Evolutionary conservation across 37 sponge, comb jelly and placozoan species (phyloP).

Genomic region (Mnemiopsis leidyi): DNA sequence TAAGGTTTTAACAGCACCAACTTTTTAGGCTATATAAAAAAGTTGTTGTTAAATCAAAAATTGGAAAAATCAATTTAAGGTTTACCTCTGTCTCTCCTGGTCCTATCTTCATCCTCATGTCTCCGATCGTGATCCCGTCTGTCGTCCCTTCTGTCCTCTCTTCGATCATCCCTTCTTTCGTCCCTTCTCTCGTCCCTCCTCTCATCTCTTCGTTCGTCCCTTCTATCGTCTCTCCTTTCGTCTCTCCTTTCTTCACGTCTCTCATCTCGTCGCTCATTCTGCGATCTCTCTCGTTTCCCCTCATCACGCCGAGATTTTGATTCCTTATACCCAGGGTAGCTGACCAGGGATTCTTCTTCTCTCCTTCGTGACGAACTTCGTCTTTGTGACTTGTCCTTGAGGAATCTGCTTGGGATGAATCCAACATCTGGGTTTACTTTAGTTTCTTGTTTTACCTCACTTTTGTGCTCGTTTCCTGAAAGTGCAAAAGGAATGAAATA

Average conservation of each 20-base stretch:
- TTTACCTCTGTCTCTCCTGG: slow-evolving; percentile 3
- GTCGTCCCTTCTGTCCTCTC: not conserved
- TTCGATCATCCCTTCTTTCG: slow-evolving; percentile 19
- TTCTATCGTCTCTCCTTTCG: not conserved
- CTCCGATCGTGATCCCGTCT: not conserved
- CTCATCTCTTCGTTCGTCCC: slow-evolving; percentile 2
- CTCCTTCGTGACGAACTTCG: slow-evolving; percentile 36
- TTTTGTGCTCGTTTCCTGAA: not conserved
- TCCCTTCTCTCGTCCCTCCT: slow-evolving; percentile 31
- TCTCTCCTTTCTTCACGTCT: not conserved
- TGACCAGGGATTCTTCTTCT: slow-evolving; percentile 19
- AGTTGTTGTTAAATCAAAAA: too few relatives aligned
- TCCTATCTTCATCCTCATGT: slow-evolving; percentile 2
- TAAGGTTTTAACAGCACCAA: too few relatives aligned
- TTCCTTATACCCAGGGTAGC: slow-evolving; percentile 1
- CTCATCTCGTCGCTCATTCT: not conserved
- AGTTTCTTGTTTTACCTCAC: not conserved
- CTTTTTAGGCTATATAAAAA: too few relatives aligned
- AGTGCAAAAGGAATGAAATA: too few relatives aligned
- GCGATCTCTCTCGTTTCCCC: slow-evolving; percentile 16
- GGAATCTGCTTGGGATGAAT: slow-evolving; percentile 40
- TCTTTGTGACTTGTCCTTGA: not conserved
- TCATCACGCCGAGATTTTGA: not conserved
- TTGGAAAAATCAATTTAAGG: too few relatives aligned
- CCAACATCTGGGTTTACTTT: slow-evolving; percentile 29